These are phyloP conservation scores for Pterostichus madidus DNA, from an alignment of 2,888 invertebrate species.

Conservation along the genomic window DNA sequence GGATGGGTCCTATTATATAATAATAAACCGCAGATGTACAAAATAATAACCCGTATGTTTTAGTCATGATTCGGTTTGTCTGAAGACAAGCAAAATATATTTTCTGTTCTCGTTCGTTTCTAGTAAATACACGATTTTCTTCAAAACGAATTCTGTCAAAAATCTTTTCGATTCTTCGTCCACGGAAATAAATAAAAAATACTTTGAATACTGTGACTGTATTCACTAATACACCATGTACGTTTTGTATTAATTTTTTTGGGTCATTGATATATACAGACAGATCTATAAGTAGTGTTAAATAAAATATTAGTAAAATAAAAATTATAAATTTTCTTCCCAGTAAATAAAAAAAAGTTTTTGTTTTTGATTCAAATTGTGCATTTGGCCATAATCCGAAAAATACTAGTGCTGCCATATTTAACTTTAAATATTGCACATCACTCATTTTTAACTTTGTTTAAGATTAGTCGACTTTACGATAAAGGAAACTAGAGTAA, in stretches of 20 bases:
- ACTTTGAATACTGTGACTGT: neutral
- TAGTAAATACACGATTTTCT: neutral
- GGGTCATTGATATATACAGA: neutral
- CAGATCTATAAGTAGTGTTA: neutral
- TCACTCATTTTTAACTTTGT: no score
- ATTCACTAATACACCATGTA: neutral
- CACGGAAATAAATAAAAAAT: neutral
- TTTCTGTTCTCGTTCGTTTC: neutral
- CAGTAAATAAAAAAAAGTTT: neutral
- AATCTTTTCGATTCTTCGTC: neutral
- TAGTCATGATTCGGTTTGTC: neutral
- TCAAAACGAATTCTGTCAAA: constrained; percentile 9
- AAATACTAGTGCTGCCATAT: neutral
- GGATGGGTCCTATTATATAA: no score
- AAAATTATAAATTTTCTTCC: neutral
- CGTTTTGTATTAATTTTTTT: neutral
- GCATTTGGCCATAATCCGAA: constrained; percentile 8
- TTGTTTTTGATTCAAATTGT: constrained; percentile 3
- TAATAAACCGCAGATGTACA: no score
- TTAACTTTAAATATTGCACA: constrained; percentile 12
- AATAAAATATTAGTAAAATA: neutral
- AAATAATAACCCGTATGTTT: no score
- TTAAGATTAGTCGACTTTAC: no score
- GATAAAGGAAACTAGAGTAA: no score
- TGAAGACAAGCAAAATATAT: constrained; percentile 10